Percentiles rank a stretch among this genome's conserved stretches.
phyloP scores from a whole-genome alignment of 2,797 vertebrate genomes.

The Prunella strophiata region DNA sequence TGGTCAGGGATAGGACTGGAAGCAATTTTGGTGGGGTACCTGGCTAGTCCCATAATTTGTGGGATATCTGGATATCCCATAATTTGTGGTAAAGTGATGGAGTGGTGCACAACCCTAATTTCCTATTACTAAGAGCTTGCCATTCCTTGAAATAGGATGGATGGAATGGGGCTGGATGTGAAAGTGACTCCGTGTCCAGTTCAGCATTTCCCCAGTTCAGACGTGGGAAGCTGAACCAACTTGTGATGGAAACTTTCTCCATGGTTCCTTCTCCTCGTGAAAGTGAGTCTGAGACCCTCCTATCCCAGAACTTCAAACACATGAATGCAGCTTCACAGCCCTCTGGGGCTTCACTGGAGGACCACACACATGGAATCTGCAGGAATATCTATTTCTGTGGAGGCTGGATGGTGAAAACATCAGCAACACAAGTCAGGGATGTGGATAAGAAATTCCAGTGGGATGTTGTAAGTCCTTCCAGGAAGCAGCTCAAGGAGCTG shows the following conservation, averaged over 20 bases:
- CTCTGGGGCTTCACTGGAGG: neutral
- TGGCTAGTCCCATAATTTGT: neutral
- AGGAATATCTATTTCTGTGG: neutral
- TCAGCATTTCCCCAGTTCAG: neutral
- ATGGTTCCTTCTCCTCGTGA: neutral
- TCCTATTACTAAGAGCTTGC: neutral
- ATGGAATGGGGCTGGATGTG: neutral
- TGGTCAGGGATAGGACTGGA: neutral
- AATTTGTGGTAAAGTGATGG: neutral
- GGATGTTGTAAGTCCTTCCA: neutral
- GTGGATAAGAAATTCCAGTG: neutral
- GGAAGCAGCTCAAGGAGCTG: neutral
- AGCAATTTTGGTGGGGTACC: neutral
- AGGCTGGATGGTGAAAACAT: neutral
- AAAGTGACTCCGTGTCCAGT: no score
- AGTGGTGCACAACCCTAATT: fast-evolving
- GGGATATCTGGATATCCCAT: neutral
- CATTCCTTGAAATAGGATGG: neutral
- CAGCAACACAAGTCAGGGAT: neutral
- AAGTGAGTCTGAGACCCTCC: neutral
- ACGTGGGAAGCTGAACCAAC: neutral
- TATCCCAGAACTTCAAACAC: neutral
- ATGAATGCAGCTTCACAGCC: neutral
- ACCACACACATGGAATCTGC: neutral
- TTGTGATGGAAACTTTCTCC: neutral